These are phyloP conservation scores for Esox masquinongy DNA, from an alignment of 2,797 vertebrate genomes.

Conservation along the genomic window DNA sequence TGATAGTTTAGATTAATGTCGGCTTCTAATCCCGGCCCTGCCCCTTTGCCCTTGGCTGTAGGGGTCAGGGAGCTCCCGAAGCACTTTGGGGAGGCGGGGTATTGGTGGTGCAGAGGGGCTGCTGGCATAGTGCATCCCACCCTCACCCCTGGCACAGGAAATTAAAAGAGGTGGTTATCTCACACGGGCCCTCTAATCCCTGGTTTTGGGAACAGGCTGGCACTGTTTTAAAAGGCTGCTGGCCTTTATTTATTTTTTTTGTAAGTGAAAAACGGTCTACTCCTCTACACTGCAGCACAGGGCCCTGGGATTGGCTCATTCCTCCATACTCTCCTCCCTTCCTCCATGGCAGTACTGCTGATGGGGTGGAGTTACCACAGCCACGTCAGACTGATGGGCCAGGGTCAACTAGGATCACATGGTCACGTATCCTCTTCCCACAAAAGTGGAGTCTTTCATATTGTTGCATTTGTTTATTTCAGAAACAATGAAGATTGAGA, in stretches of 20 bases:
- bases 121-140: slow-evolving; percentile 18
- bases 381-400: background rate
- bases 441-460: background rate
- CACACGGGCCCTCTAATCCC: slow-evolving; percentile 51
- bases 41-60: slow-evolving; percentile 2
- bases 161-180: slow-evolving; percentile 55
- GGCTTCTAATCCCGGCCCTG: background rate
- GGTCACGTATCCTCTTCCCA: background rate
- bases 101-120: background rate
- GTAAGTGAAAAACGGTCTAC: slow-evolving; percentile 39
- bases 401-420: background rate
- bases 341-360: background rate
- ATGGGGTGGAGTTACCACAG: background rate
- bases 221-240: slow-evolving; percentile 28
- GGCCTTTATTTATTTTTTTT: slow-evolving; percentile 16
- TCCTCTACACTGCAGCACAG: background rate
- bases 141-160: slow-evolving; percentile 27
- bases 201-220: too few relatives aligned
- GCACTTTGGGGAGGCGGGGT: background rate
- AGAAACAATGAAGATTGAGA: background rate
- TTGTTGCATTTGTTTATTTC: background rate
- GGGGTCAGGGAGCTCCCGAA: background rate
- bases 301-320: background rate
- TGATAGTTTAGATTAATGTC: background rate
- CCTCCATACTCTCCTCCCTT: background rate